Evolutionary conservation across 2,888 invertebrate genomes (phyloP).

Genomic region (Papilio protenor): DNA sequence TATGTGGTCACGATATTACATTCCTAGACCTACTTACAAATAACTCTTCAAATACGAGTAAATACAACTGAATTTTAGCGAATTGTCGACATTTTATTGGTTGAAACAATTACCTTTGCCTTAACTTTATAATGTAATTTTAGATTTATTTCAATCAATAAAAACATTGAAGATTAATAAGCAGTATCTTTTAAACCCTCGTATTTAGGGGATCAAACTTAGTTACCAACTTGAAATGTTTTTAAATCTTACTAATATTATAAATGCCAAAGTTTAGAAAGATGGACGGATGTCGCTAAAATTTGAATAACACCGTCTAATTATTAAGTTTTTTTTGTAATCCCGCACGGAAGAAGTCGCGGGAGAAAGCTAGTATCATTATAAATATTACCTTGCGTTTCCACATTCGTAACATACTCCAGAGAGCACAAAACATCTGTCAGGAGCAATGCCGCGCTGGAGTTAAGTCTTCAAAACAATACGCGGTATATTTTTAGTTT

Average conservation of each 20-base stretch:
- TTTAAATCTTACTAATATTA: too few relatives aligned
- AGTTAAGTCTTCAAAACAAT: not conserved
- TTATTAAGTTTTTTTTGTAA: too few relatives aligned
- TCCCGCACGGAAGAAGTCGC: too few relatives aligned
- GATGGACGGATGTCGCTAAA: not conserved
- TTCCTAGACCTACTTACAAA: not conserved
- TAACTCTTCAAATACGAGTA: constrained; percentile 1
- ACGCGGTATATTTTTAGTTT: not conserved
- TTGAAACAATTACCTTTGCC: too few relatives aligned
- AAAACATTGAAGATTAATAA: too few relatives aligned
- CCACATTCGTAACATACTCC: not conserved
- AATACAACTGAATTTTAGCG: not conserved
- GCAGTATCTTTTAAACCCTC: too few relatives aligned
- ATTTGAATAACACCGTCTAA: too few relatives aligned
- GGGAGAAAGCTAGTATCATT: too few relatives aligned
- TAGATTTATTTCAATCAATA: not conserved
- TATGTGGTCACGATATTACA: constrained; percentile 22
- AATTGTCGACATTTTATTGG: not conserved
- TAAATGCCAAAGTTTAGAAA: too few relatives aligned
- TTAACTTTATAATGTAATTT: not conserved
- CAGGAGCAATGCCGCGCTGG: not conserved
- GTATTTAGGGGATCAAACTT: too few relatives aligned
- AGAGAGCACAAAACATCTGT: not conserved
- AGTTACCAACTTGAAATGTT: too few relatives aligned
- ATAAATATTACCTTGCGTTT: not conserved